These are phyloP conservation scores for Pseudochaenichthys georgianus DNA, from an alignment of 2,797 vertebrate genomes.

Conservation along the genomic window DNA sequence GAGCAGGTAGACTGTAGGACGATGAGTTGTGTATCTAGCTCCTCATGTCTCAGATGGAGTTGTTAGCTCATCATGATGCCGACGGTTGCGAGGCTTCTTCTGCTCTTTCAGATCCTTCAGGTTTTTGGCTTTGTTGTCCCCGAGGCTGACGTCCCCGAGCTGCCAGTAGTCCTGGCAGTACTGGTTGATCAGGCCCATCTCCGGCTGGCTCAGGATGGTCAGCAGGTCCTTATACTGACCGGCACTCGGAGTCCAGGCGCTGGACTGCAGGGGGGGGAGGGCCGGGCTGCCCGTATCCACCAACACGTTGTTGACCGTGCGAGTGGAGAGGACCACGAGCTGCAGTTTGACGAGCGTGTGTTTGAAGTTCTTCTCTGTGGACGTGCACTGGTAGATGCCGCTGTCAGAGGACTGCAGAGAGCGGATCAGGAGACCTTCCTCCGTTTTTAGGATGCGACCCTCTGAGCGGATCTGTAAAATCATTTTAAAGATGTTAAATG, in stretches of 20 bases:
- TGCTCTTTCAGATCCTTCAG: slow-evolving; percentile 94
- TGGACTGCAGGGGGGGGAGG: slow-evolving; percentile 80
- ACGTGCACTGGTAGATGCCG: slow-evolving; percentile 95
- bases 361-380: slow-evolving; percentile 99
- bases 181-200: slow-evolving; percentile 99
- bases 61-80: slow-evolving; percentile 90
- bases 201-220: slow-evolving; percentile 95
- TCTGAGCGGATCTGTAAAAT: slow-evolving; percentile 87
- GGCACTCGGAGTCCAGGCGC: slow-evolving; percentile 88
- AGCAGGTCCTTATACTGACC: slow-evolving; percentile 96
- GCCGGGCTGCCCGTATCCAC: slow-evolving; percentile 79
- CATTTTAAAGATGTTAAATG: background rate
- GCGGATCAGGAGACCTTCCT: slow-evolving; percentile 94
- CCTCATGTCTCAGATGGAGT: slow-evolving; percentile 92
- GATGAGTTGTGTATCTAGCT: slow-evolving; percentile 15
- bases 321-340: slow-evolving; percentile 92
- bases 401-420: slow-evolving; percentile 92
- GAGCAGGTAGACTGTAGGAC: slow-evolving; percentile 43
- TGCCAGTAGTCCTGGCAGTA: slow-evolving; percentile 99
- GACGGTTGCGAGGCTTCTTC: slow-evolving; percentile 96
- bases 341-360: slow-evolving; percentile 94
- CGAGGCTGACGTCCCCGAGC: slow-evolving; percentile 84
- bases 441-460: slow-evolving; percentile 93
- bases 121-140: slow-evolving; percentile 85
- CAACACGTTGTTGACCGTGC: slow-evolving; percentile 91